Percentiles rank a stretch among this genome's conserved stretches.
Evolutionary conservation across 1,140 invertebrate species (phyloP).

Genomic region (Holotrichia oblita): DNA sequence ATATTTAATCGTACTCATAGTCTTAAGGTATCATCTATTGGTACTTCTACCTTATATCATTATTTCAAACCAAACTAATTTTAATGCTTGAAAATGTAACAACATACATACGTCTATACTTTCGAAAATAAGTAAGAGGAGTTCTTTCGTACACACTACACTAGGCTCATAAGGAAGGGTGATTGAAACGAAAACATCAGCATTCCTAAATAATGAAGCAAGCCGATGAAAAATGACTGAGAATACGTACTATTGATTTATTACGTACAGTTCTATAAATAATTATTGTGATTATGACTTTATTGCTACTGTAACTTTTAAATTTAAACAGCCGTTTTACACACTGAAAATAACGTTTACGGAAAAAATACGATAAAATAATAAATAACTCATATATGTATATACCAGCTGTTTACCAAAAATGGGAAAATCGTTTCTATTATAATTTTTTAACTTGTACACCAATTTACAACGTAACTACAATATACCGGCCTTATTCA

Average conservation of each 20-base stretch:
- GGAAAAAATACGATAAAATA: too few relatives aligned
- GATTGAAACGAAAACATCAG: slow-evolving; percentile 23
- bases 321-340: slow-evolving; percentile 1
- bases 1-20: too few relatives aligned
- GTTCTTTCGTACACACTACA: not conserved
- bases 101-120: not conserved
- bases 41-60: too few relatives aligned
- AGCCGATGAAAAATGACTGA: slow-evolving; percentile 12
- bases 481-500: too few relatives aligned
- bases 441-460: too few relatives aligned
- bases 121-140: not conserved
- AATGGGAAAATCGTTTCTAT: too few relatives aligned
- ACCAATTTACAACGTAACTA: too few relatives aligned
- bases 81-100: not conserved
- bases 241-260: slow-evolving; percentile 14
- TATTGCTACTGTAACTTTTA: slow-evolving; percentile 5
- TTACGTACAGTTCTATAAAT: not conserved
- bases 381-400: too few relatives aligned
- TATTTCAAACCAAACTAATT: not conserved
- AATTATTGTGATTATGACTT: not conserved
- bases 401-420: too few relatives aligned
- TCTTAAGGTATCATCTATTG: too few relatives aligned
- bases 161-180: not conserved
- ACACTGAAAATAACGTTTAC: too few relatives aligned
- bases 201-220: slow-evolving; percentile 30